Conservation (phyloP, 1,140 invertebrate genomes). For the Drosophila novamexicana region DNA sequence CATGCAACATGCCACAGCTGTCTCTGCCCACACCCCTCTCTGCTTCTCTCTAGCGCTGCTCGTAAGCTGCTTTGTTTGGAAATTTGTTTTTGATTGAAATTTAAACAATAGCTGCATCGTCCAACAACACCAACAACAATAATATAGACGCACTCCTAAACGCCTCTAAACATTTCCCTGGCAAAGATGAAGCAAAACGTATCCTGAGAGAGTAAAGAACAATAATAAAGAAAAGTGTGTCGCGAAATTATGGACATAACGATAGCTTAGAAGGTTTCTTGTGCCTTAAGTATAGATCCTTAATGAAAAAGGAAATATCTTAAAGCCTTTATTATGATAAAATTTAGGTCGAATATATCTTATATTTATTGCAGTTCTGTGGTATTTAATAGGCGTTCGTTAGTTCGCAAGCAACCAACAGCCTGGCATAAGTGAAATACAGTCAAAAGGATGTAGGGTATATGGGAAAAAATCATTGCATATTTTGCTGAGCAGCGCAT, state of each 20-base stretch:
- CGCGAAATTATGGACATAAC: no score
- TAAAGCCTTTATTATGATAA: no score
- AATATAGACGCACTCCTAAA: constrained; percentile 32
- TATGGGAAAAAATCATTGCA: constrained; percentile 39
- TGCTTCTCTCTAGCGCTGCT: neutral
- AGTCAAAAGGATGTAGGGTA: neutral
- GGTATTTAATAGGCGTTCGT: no score
- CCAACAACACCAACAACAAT: constrained; percentile 23
- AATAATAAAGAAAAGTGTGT: constrained; percentile 4
- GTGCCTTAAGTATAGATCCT: no score
- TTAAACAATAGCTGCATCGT: constrained; percentile 59
- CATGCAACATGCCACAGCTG: constrained; percentile 32
- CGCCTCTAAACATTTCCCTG: constrained; percentile 38
- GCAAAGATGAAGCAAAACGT: constrained; percentile 19
- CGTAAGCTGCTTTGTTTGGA: constrained; percentile 56
- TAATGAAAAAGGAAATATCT: no score
- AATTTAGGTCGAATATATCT: no score
- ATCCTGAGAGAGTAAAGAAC: neutral
- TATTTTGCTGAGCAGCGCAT: constrained; percentile 21
- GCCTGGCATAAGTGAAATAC: neutral
- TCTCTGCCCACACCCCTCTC: neutral
- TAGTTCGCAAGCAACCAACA: neutral
- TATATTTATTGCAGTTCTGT: no score
- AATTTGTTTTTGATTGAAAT: constrained; percentile 77
- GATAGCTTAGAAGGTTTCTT: no score